Percentiles rank a stretch among this genome's conserved stretches.
These are phyloP conservation scores for Dryas iulia DNA, from an alignment of 1,140 invertebrate genomes.

Conservation along the genomic window DNA sequence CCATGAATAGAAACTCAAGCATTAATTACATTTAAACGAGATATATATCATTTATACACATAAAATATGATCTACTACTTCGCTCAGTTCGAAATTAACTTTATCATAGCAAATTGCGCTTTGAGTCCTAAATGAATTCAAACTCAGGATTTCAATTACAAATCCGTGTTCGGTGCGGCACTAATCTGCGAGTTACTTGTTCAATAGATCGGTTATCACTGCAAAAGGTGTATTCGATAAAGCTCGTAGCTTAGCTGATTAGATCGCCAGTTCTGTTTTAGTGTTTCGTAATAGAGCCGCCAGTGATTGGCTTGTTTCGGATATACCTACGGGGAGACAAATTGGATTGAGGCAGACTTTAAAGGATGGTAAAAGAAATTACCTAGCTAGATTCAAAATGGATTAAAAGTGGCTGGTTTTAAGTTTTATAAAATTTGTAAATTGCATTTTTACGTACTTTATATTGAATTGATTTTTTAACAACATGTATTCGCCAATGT, in stretches of 20 bases:
- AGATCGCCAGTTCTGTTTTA: constrained; percentile 48
- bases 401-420: background rate
- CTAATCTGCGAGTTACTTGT: constrained; percentile 34
- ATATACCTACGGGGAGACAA: constrained; percentile 57
- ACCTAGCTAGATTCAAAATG: constrained; percentile 23
- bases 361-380: constrained; percentile 41
- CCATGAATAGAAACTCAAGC: no score
- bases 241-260: constrained; percentile 54
- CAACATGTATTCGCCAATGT: no score
- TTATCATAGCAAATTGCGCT: constrained; percentile 12
- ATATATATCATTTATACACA: background rate
- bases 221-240: constrained; percentile 59
- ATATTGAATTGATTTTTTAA: no score
- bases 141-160: constrained; percentile 28
- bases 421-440: no score
- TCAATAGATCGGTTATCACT: constrained; percentile 49
- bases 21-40: no score
- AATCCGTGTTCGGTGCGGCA: constrained; percentile 20
- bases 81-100: constrained; percentile 5
- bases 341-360: constrained; percentile 61
- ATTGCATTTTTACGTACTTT: no score
- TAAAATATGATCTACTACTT: background rate
- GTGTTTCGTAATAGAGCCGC: constrained; percentile 51
- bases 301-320: constrained; percentile 64
- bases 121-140: constrained; percentile 2